Evolutionary conservation across 2,888 invertebrate genomes (phyloP).

Genomic region (Zygaena filipendulae): DNA sequence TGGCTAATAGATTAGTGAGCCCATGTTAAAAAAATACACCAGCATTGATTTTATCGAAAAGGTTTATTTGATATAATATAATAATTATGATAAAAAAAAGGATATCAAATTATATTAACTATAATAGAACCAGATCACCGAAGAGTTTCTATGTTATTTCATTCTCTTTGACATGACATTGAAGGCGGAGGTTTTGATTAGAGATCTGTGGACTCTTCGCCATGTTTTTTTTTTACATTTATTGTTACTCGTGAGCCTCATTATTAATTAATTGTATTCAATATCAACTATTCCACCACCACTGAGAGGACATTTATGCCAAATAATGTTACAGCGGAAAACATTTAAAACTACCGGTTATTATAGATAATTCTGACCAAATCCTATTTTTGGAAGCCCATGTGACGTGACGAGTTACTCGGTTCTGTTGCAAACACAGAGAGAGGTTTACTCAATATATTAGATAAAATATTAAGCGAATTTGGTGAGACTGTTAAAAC

Average conservation of each 20-base stretch:
- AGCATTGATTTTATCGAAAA: constrained; percentile 63
- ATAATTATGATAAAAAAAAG: constrained; percentile 51
- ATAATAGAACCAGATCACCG: constrained; percentile 58
- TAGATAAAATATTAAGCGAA: too few species aligned
- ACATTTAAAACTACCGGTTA: constrained; percentile 23
- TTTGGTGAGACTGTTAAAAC: too few species aligned
- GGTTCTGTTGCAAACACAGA: too few species aligned
- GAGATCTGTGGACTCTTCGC: too few species aligned
- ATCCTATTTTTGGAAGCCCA: constrained; percentile 37
- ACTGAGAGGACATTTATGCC: constrained; percentile 43
- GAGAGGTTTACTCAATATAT: too few species aligned
- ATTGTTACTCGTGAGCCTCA: too few species aligned
- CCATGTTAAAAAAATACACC: constrained; percentile 70
- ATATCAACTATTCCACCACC: constrained; percentile 42
- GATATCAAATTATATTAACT: constrained; percentile 46
- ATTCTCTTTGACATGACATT: too few species aligned
- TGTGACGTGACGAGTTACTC: too few species aligned
- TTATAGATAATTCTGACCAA: constrained; percentile 37
- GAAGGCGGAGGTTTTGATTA: too few species aligned
- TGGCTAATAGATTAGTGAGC: constrained; percentile 56
- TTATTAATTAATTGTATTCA: too few species aligned
- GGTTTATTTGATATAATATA: constrained; percentile 65
- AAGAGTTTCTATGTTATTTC: constrained; percentile 37
- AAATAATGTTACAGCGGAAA: constrained; percentile 41
- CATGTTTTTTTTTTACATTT: too few species aligned